Base-by-base conservation (phyloP, 92 coral and sea anemone genomes). In the Zoanthus sansibaricus region DNA sequence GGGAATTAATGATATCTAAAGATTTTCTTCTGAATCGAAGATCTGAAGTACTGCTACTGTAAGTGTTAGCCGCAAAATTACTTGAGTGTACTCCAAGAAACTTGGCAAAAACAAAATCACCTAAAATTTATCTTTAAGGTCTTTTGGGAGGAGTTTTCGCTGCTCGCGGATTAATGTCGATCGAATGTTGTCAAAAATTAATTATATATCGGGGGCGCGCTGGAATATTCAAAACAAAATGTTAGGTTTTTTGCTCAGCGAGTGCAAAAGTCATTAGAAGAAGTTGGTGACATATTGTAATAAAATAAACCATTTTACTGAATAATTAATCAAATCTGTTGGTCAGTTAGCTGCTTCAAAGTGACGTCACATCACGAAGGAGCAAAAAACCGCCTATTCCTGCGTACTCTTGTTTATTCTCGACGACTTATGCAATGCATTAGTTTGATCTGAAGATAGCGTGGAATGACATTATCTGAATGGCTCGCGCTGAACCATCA, bases 301-400 rank as follows among this genome's bases (percentile, higher is more conserved):
- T 89, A 78, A 90, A 71, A 91, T 93, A 94, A 93, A 91, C 87
- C 90, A 82, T 89, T 91, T 93, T 87, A 91, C 86, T 91, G 94
- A 91, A 93, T 94, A 91, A 94, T 93, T 94, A 93, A 94, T 91
- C 94, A 92, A 94, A 94, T 94, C 98, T 90, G 93, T 75, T 88
- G 75, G 75, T 15, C 71, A 72, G 72, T 72, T 79, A 73, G 67
- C 45, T 71, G 93, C 86, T 89, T 75, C 83, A 59, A 79, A 88
- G 84, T 61, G 46, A 55, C 89, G 72, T 87, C 74, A 69, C 61
- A 77, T 76, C 75, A 68, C 48, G 85, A 46, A 54, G 77, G 62
- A 59, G 44, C 42, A 18, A 59, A 87, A 66, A 82, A 68, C 18
- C 75, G 83, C 76, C 80, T 79, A 55, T 78, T 46, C 31, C 59